Base-by-base conservation (phyloP, 1,140 invertebrate species). In the Monochamus saltuarius region DNA sequence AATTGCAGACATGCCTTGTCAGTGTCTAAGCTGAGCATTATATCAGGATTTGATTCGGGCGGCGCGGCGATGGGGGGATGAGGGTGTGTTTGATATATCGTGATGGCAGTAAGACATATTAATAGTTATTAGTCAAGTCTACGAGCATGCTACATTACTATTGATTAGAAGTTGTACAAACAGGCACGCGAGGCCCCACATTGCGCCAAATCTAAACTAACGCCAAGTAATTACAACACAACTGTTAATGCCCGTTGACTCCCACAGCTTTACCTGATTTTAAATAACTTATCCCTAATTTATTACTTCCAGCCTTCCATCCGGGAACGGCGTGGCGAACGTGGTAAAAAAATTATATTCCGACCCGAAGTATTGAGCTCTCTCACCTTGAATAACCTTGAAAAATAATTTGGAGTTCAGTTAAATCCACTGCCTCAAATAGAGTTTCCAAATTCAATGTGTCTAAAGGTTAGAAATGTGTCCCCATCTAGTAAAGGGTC, bases 101-200 rank as follows among this genome's bases (percentile, higher is more conserved):
- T 70, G 68, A 70, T 70, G 68, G 68, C 63, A 70, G 62, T 58
- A 67, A 67, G 65, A 70, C 68, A 63, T 70, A 70, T 70, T 70
- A 70, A 70, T 70, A 70, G 68, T 70, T 70, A 70, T 70, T 70
- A 70, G 68, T 70, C 65, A 65, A 67, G 67, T 67, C 65, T 64
- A 63, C 55, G 61, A 67, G 66, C 65, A 67, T 67, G 68, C 63
- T 67, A 70, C 67, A 66, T 70, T 70, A 67, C 68, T 70, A 70
- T 70, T 67, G 68, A 70, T 70, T 70, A 70, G 63, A 54, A 67
- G 45, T 70, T 61, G 61, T 70, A 60, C 55, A 62, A 65, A 65
- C 56, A 62, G 58, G 37, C 57, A 69, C 65, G 59, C 67, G 63
- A 36, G 61, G 50, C 65, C 60, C 60, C 62, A 63, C 62, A 59